A percentile compares a stretch with the other conserved stretches of the same genome.
Conservation (phyloP, 2,888 invertebrate species). For the Andrena bicolor region DNA sequence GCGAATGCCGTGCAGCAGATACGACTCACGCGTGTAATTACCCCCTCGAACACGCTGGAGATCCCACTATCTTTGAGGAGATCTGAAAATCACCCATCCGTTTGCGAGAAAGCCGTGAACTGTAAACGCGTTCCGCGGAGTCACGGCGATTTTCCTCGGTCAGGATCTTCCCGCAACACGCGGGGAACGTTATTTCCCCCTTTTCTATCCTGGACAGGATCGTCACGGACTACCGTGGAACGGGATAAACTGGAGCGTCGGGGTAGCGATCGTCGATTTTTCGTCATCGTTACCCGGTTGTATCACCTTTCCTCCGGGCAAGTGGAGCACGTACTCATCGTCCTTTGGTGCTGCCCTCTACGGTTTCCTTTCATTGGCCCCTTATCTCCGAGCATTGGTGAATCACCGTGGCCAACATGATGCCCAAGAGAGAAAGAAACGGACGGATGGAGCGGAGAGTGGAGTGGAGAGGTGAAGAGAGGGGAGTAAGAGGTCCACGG, state of each 20-base stretch:
- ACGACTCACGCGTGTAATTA: too few relatives aligned
- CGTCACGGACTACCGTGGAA: constrained; percentile 20
- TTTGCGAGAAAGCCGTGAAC: not conserved
- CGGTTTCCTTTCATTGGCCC: constrained; percentile 73
- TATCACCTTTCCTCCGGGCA: constrained; percentile 54
- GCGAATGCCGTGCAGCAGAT: too few relatives aligned
- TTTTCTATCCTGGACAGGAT: not conserved
- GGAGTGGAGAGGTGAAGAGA: constrained; percentile 11
- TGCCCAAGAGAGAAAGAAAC: constrained; percentile 33
- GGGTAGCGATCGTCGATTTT: constrained; percentile 60
- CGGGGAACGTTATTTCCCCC: constrained; percentile 11
- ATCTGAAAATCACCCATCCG: not conserved
- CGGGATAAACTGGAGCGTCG: constrained; percentile 37
- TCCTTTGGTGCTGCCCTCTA: constrained; percentile 63
- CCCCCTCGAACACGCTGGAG: not conserved
- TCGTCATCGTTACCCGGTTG: constrained; percentile 58
- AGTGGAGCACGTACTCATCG: constrained; percentile 65
- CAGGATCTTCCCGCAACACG: not conserved
- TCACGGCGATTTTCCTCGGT: constrained; percentile 24
- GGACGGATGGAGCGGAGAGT: constrained; percentile 9
- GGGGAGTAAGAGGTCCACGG: constrained; percentile 33
- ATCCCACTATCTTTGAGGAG: not conserved
- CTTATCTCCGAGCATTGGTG: constrained; percentile 73
- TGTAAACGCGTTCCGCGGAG: constrained; percentile 20
- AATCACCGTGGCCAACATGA: constrained; percentile 68